These are phyloP conservation scores for Columba janthina DNA, from an alignment of 2,113 vertebrate species.

Conservation along the genomic window DNA sequence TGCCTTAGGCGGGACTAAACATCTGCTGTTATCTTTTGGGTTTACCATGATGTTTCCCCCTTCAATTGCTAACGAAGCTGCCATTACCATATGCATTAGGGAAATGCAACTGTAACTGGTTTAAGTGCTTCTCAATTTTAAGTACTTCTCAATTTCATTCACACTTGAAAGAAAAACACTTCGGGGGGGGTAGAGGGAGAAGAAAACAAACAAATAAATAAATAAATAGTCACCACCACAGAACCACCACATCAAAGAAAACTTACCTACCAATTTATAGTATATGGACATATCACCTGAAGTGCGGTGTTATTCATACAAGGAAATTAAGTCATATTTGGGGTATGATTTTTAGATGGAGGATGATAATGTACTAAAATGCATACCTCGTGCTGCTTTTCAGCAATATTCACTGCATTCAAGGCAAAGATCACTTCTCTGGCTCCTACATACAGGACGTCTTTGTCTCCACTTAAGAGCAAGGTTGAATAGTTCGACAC, in stretches of 20 bases:
- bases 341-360: not conserved
- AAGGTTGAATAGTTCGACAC: slow-evolving; percentile 93
- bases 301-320: not conserved
- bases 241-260: not conserved
- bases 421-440: slow-evolving; percentile 92
- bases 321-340: not conserved
- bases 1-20: not conserved
- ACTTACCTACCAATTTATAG: not conserved
- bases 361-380: not conserved
- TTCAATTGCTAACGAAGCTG: not conserved
- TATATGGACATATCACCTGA: not conserved
- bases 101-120: not conserved
- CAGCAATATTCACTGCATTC: slow-evolving; percentile 80
- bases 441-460: slow-evolving; percentile 89
- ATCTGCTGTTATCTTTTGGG: not conserved
- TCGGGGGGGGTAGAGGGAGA: too few relatives aligned
- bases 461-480: slow-evolving; percentile 84
- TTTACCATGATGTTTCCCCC: not conserved
- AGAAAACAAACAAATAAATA: too few relatives aligned
- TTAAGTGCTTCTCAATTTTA: not conserved
- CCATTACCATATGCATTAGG: not conserved
- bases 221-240: too few relatives aligned
- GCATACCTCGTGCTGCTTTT: slow-evolving; percentile 84
- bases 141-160: not conserved
- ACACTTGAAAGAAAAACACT: not conserved